Evolutionary conservation across 2,113 vertebrate genomes (phyloP).

Genomic region (Poeciliopsis retropinna): DNA sequence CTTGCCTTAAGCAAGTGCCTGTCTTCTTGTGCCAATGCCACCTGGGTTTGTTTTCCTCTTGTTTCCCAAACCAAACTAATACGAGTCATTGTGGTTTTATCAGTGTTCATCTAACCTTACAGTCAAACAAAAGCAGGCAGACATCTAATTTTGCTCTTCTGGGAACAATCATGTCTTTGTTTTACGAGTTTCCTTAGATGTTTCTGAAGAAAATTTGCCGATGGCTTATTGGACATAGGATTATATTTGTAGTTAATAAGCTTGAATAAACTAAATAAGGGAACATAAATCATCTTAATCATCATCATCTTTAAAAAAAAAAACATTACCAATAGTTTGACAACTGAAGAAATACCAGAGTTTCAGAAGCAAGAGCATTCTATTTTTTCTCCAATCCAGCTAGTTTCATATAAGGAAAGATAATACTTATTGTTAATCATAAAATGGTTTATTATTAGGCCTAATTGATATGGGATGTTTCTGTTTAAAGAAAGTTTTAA

Average conservation of each 20-base stretch:
- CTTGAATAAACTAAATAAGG: too few species aligned
- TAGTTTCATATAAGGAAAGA: background rate
- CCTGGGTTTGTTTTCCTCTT: slow-evolving; percentile 68
- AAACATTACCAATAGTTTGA: background rate
- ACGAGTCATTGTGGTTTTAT: slow-evolving; percentile 66
- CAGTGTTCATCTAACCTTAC: slow-evolving; percentile 51
- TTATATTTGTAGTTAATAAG: slow-evolving; percentile 6
- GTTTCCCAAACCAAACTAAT: slow-evolving; percentile 64
- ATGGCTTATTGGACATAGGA: slow-evolving; percentile 31
- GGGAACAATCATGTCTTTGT: slow-evolving; percentile 40
- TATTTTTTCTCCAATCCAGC: background rate
- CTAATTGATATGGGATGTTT: too few species aligned
- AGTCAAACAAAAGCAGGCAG: slow-evolving; percentile 31
- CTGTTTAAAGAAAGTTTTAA: background rate
- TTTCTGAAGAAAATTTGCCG: slow-evolving; percentile 27
- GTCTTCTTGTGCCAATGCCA: slow-evolving; percentile 70
- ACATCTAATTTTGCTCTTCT: slow-evolving; percentile 26
- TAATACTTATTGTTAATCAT: background rate
- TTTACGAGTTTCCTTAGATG: slow-evolving; percentile 13
- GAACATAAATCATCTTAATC: too few species aligned
- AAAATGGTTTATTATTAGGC: background rate
- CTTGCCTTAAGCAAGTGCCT: slow-evolving; percentile 40
- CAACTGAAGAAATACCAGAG: background rate
- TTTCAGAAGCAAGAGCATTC: background rate
- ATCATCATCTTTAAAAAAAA: background rate